These are phyloP conservation scores for Quiscalus mexicanus DNA, from an alignment of 2,113 vertebrate species.

Conservation along the genomic window DNA sequence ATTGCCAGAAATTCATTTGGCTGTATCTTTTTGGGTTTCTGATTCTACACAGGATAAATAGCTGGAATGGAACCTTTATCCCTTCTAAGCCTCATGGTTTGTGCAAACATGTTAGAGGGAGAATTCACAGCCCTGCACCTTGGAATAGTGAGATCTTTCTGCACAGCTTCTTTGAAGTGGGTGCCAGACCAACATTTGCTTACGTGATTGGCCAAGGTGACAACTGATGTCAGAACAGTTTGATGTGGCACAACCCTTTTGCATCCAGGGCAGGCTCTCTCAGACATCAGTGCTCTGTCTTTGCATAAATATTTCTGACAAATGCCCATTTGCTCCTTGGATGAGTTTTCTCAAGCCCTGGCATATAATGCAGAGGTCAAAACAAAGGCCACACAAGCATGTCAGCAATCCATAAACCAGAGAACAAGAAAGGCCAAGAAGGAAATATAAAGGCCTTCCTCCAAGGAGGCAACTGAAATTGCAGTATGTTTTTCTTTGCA, in stretches of 20 bases:
- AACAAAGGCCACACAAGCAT: background rate
- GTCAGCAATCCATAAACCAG: background rate
- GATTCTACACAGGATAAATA: background rate
- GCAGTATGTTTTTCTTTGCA: background rate
- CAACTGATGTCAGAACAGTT: background rate
- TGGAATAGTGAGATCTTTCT: background rate
- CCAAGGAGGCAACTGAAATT: background rate
- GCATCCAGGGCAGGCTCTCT: background rate
- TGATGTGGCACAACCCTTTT: background rate
- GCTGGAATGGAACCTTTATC: background rate
- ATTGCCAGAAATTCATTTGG: background rate
- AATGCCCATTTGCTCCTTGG: conserved; percentile 19
- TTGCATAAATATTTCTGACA: conserved; percentile 10
- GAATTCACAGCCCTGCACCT: background rate
- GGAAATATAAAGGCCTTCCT: conserved; percentile 20
- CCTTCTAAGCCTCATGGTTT: background rate
- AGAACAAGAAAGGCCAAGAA: background rate
- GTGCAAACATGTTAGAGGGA: background rate
- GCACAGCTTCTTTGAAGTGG: background rate
- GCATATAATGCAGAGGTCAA: background rate
- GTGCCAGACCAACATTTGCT: background rate
- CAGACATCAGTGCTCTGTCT: background rate
- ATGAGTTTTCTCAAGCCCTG: background rate
- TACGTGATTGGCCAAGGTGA: background rate
- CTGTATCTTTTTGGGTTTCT: background rate